Evolutionary conservation across 2,888 invertebrate genomes (phyloP).

Genomic region (Tethea ocularis): DNA sequence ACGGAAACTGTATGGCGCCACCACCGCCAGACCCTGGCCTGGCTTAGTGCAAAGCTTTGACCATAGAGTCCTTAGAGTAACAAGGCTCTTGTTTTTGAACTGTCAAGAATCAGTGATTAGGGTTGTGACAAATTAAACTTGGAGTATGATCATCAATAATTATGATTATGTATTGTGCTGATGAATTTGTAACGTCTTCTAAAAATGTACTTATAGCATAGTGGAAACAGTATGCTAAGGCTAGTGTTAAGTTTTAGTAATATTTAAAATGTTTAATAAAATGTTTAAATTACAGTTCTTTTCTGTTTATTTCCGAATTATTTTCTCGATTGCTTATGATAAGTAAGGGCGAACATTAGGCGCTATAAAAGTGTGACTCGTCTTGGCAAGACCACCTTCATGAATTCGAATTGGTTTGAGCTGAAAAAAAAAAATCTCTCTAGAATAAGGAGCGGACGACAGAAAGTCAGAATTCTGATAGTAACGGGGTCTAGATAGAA

Average conservation of each 20-base stretch:
- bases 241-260: background rate
- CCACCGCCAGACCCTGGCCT: conserved; percentile 84
- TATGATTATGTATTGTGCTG: background rate
- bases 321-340: background rate
- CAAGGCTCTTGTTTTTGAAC: background rate
- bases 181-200: too few relatives aligned
- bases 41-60: conserved; percentile 35
- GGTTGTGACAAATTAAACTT: background rate
- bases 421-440: too few relatives aligned
- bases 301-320: background rate
- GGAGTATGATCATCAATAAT: background rate
- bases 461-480: too few relatives aligned
- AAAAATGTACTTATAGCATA: background rate
- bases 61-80: conserved; percentile 15
- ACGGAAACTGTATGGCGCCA: conserved; percentile 90
- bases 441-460: too few relatives aligned
- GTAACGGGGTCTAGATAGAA: too few relatives aligned
- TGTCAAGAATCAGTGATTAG: background rate
- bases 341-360: too few relatives aligned
- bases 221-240: background rate
- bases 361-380: too few relatives aligned
- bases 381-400: too few relatives aligned
- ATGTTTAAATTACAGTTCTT: background rate
- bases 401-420: too few relatives aligned
- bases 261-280: conserved; percentile 2